Evolutionary conservation across 2,113 vertebrate species (phyloP).

Genomic region (Limnothrissa miodon): DNA sequence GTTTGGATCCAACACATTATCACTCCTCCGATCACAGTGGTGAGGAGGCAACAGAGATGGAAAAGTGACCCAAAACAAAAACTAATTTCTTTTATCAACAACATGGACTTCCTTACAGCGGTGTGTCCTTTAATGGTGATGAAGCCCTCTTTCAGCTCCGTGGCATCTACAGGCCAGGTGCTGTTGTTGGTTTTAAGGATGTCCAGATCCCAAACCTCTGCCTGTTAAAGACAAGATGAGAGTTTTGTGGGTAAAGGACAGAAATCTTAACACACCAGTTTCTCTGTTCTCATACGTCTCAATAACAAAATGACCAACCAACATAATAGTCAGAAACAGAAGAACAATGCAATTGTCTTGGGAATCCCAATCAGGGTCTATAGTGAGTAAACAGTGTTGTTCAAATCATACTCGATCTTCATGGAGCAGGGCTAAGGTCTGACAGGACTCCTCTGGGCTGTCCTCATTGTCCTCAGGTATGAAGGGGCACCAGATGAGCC

Average conservation of each 20-base stretch:
- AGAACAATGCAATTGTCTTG: background rate
- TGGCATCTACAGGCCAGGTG: conserved; percentile 83
- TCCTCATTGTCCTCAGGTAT: conserved; percentile 93
- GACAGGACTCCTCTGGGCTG: conserved; percentile 83
- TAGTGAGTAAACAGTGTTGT: background rate
- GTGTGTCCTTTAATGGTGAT: conserved; percentile 91
- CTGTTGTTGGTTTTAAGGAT: conserved; percentile 81
- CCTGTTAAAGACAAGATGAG: conserved; percentile 62
- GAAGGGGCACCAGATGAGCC: conserved; percentile 97
- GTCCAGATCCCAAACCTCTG: conserved; percentile 97
- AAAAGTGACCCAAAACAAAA: too few species aligned
- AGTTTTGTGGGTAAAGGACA: background rate
- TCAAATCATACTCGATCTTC: conserved; percentile 74
- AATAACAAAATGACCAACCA: background rate
- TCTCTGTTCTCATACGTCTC: background rate
- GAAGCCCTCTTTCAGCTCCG: conserved; percentile 88
- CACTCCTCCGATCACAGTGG: background rate
- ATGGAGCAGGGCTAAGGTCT: conserved; percentile 88
- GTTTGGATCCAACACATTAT: background rate
- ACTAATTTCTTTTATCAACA: too few species aligned
- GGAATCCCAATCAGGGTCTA: background rate
- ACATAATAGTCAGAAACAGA: background rate
- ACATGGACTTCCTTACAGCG: conserved; percentile 68
- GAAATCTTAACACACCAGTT: background rate
- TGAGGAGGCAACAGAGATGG: background rate